A percentile compares a stretch with the other conserved stretches of the same genome.
These are phyloP conservation scores for Eira barbara DNA, from an alignment of 2,113 vertebrate genomes.

Conservation along the genomic window DNA sequence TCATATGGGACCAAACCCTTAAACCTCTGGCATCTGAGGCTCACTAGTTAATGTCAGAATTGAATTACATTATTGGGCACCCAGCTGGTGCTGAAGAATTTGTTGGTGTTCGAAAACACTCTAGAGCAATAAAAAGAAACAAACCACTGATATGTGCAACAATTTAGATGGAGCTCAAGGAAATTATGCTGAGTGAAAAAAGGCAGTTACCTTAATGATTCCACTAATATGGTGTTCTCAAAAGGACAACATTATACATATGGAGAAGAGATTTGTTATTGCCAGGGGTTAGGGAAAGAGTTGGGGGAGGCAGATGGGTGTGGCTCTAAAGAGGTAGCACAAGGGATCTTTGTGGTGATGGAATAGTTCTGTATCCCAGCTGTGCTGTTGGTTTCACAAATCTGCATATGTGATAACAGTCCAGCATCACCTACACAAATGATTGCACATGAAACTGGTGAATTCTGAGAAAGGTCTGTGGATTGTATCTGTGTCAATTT, in stretches of 20 bases:
- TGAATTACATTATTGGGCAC: neutral
- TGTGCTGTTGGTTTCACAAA: neutral
- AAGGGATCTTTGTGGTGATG: neutral
- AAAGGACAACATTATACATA: neutral
- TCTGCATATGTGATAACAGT: neutral
- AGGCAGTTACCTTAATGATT: neutral
- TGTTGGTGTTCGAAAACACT: neutral
- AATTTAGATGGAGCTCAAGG: neutral
- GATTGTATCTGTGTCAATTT: neutral
- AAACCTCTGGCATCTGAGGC: neutral
- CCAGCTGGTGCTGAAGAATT: neutral
- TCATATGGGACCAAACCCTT: neutral
- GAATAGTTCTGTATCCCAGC: neutral
- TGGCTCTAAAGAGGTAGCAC: neutral
- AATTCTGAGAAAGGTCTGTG: neutral
- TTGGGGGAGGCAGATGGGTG: neutral
- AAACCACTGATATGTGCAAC: neutral
- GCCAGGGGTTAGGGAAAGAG: neutral
- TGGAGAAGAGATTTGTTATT: neutral
- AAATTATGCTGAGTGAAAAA: neutral
- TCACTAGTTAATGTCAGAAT: neutral
- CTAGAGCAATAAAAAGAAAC: neutral
- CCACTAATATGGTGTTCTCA: neutral
- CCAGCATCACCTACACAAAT: neutral
- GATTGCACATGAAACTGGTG: neutral